These are phyloP conservation scores for Acrocephalus scirpaceus DNA, from an alignment of 2,797 vertebrate genomes.

Conservation along the genomic window DNA sequence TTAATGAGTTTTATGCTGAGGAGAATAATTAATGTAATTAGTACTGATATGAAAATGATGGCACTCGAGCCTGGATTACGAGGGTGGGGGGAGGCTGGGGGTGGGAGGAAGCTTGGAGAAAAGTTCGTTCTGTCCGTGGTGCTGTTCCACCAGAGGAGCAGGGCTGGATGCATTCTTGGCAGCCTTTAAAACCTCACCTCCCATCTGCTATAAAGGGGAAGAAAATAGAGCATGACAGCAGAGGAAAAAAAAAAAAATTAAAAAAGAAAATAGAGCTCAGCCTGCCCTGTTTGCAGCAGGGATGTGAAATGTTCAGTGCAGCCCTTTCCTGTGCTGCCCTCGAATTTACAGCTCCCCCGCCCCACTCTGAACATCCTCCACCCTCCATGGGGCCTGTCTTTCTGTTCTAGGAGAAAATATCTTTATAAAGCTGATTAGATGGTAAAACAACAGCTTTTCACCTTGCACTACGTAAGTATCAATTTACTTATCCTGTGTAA, in stretches of 20 bases:
- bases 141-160: conserved; percentile 8
- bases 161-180: conserved; percentile 40
- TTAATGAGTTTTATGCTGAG: conserved; percentile 69
- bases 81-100: background rate
- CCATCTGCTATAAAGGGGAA: background rate
- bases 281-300: background rate
- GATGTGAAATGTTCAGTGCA: background rate
- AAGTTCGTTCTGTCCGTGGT: background rate
- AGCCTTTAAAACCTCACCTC: conserved; percentile 51
- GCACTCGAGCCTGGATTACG: background rate
- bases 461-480: background rate
- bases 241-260: background rate
- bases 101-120: background rate
- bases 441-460: background rate
- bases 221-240: conserved; percentile 2
- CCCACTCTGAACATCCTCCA: background rate
- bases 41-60: conserved; percentile 65
- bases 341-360: background rate
- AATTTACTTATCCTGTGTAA: background rate
- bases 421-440: background rate
- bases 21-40: conserved; percentile 75
- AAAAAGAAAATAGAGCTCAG: background rate
- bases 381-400: background rate
- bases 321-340: background rate
- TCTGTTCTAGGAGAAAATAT: background rate